Evolutionary conservation across 2,888 invertebrate genomes (phyloP), one percentile per base, ranked within the genome.

Genomic region (Agriopis leucophaearia): DNA sequence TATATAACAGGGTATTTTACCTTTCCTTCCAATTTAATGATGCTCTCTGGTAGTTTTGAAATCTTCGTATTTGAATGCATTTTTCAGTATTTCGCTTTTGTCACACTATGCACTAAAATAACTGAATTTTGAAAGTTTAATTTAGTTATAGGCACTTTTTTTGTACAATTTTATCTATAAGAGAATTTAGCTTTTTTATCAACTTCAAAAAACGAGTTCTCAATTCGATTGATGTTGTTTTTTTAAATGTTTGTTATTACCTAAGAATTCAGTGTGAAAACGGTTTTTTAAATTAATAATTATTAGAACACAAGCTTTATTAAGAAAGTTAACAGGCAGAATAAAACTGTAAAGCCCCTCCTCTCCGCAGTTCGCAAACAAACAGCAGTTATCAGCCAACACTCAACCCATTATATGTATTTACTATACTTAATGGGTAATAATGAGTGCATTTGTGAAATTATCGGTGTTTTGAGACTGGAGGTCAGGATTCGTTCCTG

Each of bases 401-500:
- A 48, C 48, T 45, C 35, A 57, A 55, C 42, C 13, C 55, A 13
- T 42, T 27, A 13, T 42, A 18, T 10, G 52, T 54, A 42, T 4
- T 1, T 54, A 40, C 51, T 27, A 15, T 8, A n/a, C 35, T 36
- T 51, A 52, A 36, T 12, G 18, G 9, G 42, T 42, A 13, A 27
- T 27, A 55, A 42, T 55, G 8, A 40, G 18, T 44, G 55, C 42
- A 55, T 56, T 54, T 56, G 55, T 56, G n/a, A 7, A 13, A 3
- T 56, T 44, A 56, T 56, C 55, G 8, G 8, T 44, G 54, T 54
- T 38, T 16, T 16, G 38, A 9, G 38, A 52, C 36, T 35, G 38
- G 55, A 38, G 55, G 55, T 55, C 55, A 55, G 40, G 42, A 56
- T 56, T 42, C 8, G 12, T 56, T 56, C 18, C 42, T 27, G 55